Base-by-base conservation (phyloP, 2,113 vertebrate species). In the Cyanoderma ruficeps region DNA sequence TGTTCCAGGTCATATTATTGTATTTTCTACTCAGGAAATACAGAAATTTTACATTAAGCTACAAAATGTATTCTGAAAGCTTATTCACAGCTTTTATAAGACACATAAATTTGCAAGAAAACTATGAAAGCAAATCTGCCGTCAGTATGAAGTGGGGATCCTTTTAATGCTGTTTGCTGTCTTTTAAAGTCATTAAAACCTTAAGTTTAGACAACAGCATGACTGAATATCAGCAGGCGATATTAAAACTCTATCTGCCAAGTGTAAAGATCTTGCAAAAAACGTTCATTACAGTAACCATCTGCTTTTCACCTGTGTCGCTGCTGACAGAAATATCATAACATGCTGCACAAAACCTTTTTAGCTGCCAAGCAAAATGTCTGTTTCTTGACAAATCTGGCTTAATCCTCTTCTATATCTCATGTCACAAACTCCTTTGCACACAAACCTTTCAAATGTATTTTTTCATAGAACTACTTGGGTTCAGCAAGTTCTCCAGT, bases 301-400 rank as follows among this genome's bases (percentile, higher is more conserved):
- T 93, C 94, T 95, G 92, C 87, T 94, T 96, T 94, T 93, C 76
- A 86, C 86, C 89, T 84, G 88, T 84, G 77, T 79, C 2, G 0
- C 53, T 72, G 61, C 63, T 96, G 96, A 96, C 89, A 94, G 82
- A 27, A 85, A 69, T 91, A 91, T 75, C 22, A 5, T 88, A 96
- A 91, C 89, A 89, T 47, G 64, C 81, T 74, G 65, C 76, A 83
- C 61, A 94, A 92, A 95, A 93, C 67, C 93, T 91, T 87, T 94
- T 86, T 76, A 94, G n/a, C 86, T 94, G 85, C 82, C 74, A 94
- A 96, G 70, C 79, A 95, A 96, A 96, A 94, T 59, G 68, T 86
- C 83, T 94, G 79, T 83, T 90, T 95, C 90, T 95, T 95, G 64
- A 90, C 89, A 96, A 96, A 96, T 87, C 87, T 90, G 92, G 55